phyloP scores from a whole-genome alignment of 2,888 invertebrate species.

The Lasioglossum pauxillum region DNA sequence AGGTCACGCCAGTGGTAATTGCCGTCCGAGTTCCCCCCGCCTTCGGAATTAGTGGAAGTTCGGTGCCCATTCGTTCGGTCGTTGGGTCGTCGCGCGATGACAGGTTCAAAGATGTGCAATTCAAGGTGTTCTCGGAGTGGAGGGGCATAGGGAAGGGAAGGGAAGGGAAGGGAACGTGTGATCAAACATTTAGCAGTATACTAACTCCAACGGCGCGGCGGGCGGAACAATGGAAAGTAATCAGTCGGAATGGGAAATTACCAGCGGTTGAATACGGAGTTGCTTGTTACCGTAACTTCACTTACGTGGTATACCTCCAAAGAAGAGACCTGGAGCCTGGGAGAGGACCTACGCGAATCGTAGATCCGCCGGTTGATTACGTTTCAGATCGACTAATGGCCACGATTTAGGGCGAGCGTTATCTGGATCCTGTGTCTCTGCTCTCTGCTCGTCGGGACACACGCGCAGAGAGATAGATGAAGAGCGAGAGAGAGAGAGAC shows the following conservation, averaged over 20 bases:
- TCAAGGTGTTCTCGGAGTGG: background rate
- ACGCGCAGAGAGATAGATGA: background rate
- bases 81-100: background rate
- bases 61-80: background rate
- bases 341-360: slow-evolving; percentile 9
- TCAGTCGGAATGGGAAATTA: slow-evolving; percentile 23
- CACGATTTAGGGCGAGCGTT: slow-evolving; percentile 16
- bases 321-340: slow-evolving; percentile 16
- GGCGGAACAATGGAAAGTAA: slow-evolving; percentile 12
- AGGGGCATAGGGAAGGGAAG: background rate
- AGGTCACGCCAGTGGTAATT: background rate
- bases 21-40: background rate
- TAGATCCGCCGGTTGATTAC: slow-evolving; percentile 26
- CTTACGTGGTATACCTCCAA: slow-evolving; percentile 20
- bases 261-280: slow-evolving; percentile 10
- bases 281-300: slow-evolving; percentile 26
- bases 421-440: background rate
- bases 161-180: slow-evolving; percentile 6
- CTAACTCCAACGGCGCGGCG: background rate
- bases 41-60: slow-evolving; percentile 6
- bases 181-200: slow-evolving; percentile 16
- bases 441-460: background rate
- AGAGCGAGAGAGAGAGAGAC: background rate
- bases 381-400: slow-evolving; percentile 37
- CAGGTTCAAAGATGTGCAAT: background rate